Percentiles rank a stretch among this genome's conserved stretches.
Conservation (phyloP, 2,797 vertebrate genomes). For the Picus viridis region DNA sequence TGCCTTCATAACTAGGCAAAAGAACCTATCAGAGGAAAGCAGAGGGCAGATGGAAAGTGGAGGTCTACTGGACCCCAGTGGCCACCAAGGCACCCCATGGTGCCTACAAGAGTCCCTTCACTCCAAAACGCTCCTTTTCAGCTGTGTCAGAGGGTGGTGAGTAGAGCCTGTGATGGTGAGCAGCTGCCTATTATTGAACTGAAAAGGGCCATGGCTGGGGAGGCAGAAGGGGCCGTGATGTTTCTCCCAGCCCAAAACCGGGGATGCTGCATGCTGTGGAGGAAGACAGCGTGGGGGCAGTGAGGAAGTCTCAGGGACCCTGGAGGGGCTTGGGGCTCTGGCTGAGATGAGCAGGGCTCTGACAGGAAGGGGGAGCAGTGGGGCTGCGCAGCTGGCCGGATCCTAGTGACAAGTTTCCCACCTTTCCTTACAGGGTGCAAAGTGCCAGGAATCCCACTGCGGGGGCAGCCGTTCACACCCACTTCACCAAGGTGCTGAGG, state of each 20-base stretch:
- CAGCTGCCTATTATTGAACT: neutral
- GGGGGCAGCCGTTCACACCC: conserved; percentile 40
- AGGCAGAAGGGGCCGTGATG: neutral
- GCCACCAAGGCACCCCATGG: neutral
- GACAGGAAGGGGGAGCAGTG: neutral
- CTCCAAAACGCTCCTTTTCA: neutral
- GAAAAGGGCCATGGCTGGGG: neutral
- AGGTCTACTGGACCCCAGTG: neutral
- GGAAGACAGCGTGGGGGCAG: neutral
- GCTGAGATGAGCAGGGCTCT: neutral
- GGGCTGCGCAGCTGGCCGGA: conserved; percentile 39
- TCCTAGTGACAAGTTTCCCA: conserved; percentile 56
- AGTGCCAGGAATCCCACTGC: conserved; percentile 51
- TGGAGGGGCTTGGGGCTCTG: neutral
- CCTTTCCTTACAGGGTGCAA: conserved; percentile 65
- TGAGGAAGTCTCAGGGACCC: neutral
- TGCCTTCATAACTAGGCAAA: neutral
- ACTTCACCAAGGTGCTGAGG: conserved; percentile 29
- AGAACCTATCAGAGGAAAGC: neutral
- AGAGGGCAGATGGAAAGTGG: neutral
- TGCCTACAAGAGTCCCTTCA: neutral
- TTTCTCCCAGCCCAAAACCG: neutral
- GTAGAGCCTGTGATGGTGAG: neutral
- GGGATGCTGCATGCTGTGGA: neutral
- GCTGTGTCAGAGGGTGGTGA: neutral